These are phyloP conservation scores for Masticophis lateralis DNA, from an alignment of 2,797 vertebrate species.

Conservation along the genomic window DNA sequence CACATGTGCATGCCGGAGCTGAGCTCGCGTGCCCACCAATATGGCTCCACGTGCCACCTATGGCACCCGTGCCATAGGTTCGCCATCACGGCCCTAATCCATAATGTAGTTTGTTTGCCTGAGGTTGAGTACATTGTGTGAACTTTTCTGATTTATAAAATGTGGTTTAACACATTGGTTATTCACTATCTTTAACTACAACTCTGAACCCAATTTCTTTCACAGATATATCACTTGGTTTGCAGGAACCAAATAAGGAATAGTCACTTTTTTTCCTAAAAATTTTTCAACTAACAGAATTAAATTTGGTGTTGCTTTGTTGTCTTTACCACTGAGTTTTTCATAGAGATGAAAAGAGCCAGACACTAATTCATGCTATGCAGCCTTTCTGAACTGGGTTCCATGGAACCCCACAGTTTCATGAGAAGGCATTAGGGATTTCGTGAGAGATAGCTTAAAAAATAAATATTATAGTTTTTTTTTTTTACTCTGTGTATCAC, in stretches of 20 bases:
- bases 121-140: neutral
- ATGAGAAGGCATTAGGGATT: neutral
- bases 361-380: neutral
- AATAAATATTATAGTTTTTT: neutral
- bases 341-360: neutral
- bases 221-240: neutral
- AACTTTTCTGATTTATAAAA: neutral
- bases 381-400: neutral
- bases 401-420: neutral
- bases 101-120: neutral
- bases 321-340: neutral
- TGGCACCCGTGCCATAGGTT: no score
- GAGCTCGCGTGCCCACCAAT: no score
- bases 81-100: neutral
- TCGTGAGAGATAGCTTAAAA: neutral
- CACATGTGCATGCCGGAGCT: no score
- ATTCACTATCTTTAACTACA: neutral
- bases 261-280: neutral
- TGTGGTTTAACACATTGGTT: neutral
- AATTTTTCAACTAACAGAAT: neutral
- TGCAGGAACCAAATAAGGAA: neutral
- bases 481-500: neutral
- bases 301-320: neutral
- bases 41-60: no score
- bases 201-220: neutral